These are phyloP conservation scores for Sorex fumeus DNA, from an alignment of 2,113 vertebrate genomes.

Conservation along the genomic window DNA sequence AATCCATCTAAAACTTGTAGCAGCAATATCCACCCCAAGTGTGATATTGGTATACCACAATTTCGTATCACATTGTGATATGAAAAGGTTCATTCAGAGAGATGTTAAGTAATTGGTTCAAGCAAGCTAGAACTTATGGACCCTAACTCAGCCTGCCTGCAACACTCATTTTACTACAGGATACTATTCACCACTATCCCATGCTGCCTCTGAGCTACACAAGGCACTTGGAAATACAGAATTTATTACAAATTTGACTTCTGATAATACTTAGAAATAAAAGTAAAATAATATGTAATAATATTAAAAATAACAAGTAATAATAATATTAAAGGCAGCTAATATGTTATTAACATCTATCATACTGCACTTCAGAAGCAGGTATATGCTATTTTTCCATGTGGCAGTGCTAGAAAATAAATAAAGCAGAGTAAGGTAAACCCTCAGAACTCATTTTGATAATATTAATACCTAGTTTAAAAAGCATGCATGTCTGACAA, in stretches of 20 bases:
- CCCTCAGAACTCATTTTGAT: background rate
- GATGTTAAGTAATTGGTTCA: background rate
- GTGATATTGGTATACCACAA: no score
- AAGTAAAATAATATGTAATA: slow-evolving; percentile 46
- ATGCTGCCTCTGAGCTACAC: background rate
- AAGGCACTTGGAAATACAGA: background rate
- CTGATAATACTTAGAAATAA: slow-evolving; percentile 46
- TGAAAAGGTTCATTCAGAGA: background rate
- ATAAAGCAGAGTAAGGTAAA: background rate
- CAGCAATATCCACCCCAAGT: background rate
- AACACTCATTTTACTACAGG: background rate
- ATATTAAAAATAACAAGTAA: slow-evolving; percentile 53
- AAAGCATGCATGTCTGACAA: background rate
- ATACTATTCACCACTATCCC: background rate
- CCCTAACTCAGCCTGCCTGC: background rate
- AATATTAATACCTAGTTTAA: background rate
- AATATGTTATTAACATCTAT: slow-evolving; percentile 13
- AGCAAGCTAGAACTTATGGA: background rate
- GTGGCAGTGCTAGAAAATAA: background rate
- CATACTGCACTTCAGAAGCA: background rate
- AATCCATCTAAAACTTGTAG: background rate
- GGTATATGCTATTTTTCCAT: background rate
- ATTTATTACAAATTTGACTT: slow-evolving; percentile 42
- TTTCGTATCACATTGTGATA: no score
- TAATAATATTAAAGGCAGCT: slow-evolving; percentile 37